phyloP scores from a whole-genome alignment of 2,888 invertebrate species.

The Muschampia plurimacula region DNA sequence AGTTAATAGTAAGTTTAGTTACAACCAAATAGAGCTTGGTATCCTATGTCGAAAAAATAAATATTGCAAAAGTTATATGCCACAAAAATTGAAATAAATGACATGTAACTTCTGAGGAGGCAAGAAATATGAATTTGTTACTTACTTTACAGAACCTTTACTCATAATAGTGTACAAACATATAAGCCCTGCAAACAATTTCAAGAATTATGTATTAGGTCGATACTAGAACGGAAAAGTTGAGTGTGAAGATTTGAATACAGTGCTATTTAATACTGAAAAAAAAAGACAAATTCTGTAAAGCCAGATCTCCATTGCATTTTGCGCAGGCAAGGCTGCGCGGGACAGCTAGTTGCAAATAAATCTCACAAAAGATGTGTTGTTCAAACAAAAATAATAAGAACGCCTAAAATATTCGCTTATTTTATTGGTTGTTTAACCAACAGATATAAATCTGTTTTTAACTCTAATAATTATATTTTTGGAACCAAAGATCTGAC shows the following conservation, averaged over 20 bases:
- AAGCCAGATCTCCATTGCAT: slow-evolving; percentile 1
- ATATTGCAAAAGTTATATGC: not conserved
- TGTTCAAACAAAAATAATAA: not conserved
- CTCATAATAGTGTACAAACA: slow-evolving; percentile 29
- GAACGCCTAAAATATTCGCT: not conserved
- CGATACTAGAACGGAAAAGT: not conserved
- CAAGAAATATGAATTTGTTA: not conserved
- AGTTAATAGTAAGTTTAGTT: no score
- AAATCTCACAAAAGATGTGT: no score
- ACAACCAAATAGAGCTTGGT: no score
- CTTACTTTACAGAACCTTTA: not conserved
- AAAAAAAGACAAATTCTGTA: not conserved
- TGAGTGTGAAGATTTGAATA: not conserved
- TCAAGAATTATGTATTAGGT: not conserved
- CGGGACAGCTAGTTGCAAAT: no score
- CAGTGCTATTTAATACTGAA: not conserved
- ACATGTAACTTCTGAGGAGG: not conserved
- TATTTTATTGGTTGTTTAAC: no score
- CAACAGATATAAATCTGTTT: no score
- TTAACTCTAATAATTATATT: not conserved
- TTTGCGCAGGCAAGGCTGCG: no score
- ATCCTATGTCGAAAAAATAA: no score
- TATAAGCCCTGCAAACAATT: slow-evolving; percentile 23
- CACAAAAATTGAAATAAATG: not conserved
- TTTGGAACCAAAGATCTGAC: not conserved